Percentiles rank a stretch among this genome's conserved stretches.
These are phyloP conservation scores for Spilogale gracilis DNA, from an alignment of 2,113 vertebrate genomes.

Conservation along the genomic window DNA sequence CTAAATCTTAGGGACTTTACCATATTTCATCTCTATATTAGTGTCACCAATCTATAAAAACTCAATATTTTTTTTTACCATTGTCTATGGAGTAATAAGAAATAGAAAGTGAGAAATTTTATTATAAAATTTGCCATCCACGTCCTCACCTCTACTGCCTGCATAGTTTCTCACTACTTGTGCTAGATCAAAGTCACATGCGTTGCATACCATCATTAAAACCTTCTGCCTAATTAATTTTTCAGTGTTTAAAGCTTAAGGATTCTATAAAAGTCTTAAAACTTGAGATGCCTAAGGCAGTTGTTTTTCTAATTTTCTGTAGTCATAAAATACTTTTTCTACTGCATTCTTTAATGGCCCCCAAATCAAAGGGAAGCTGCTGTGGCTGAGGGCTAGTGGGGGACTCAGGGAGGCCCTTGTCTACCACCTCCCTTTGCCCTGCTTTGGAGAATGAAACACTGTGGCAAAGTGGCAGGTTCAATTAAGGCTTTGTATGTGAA, in stretches of 20 bases:
- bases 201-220: background rate
- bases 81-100: background rate
- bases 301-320: constrained; percentile 13
- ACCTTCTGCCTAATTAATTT: background rate
- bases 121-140: background rate
- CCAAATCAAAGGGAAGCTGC: background rate
- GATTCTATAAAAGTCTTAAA: background rate
- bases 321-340: background rate
- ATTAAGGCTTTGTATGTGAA: background rate
- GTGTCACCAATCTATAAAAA: background rate
- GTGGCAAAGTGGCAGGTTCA: background rate
- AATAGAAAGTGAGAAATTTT: constrained; percentile 17
- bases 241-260: constrained; percentile 41
- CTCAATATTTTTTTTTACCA: background rate
- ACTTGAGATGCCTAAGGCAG: background rate
- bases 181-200: background rate
- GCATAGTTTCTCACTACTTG: background rate
- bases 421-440: background rate
- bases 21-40: background rate
- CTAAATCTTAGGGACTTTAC: background rate
- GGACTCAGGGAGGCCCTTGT: background rate
- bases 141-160: background rate
- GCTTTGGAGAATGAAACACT: background rate
- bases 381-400: background rate
- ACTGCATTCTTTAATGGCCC: background rate